Percentiles rank a stretch among this genome's conserved stretches.
phyloP scores from a whole-genome alignment of 2,797 vertebrate genomes.

The Sebastiscus albofasciatus region DNA sequence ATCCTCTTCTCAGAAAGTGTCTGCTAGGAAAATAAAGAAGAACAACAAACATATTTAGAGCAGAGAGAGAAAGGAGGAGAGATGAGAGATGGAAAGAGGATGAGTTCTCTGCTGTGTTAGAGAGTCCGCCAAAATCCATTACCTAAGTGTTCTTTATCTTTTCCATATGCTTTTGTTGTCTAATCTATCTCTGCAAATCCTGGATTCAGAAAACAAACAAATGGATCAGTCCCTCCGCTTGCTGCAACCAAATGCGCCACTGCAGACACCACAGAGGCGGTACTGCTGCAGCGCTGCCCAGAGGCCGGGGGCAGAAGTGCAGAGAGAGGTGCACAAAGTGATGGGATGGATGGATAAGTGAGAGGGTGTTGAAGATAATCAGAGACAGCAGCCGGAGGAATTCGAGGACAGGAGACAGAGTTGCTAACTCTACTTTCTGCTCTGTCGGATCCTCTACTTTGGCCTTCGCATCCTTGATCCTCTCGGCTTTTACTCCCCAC shows the following conservation, averaged over 20 bases:
- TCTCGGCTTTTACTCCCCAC: constrained; percentile 59
- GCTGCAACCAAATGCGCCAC: constrained; percentile 54
- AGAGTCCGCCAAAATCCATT: constrained; percentile 84
- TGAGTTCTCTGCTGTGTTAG: constrained; percentile 70
- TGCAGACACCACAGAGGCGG: constrained; percentile 16
- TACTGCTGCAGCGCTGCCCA: constrained; percentile 58
- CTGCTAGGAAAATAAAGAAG: constrained; percentile 17
- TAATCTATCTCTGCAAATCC: constrained; percentile 90
- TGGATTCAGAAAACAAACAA: constrained; percentile 87
- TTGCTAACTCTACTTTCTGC: constrained; percentile 59
- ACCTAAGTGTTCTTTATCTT: constrained; percentile 86
- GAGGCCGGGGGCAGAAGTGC: constrained; percentile 61
- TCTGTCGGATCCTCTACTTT: constrained; percentile 70
- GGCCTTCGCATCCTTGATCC: constrained; percentile 73
- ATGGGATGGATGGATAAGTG: not conserved
- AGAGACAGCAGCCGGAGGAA: constrained; percentile 26
- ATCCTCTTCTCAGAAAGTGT: constrained; percentile 40
- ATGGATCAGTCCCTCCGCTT: constrained; percentile 70
- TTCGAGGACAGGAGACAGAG: constrained; percentile 42
- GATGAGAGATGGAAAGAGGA: constrained; percentile 74
- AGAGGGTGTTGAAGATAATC: constrained; percentile 35
- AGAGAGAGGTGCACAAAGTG: not conserved
- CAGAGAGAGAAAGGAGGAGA: constrained; percentile 56
- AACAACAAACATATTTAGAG: constrained; percentile 78
- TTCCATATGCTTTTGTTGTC: constrained; percentile 86